Evolutionary conservation across 2,113 vertebrate species (phyloP), one percentile per base, ranked within the genome.

Genomic region (Echinops telfairi): DNA sequence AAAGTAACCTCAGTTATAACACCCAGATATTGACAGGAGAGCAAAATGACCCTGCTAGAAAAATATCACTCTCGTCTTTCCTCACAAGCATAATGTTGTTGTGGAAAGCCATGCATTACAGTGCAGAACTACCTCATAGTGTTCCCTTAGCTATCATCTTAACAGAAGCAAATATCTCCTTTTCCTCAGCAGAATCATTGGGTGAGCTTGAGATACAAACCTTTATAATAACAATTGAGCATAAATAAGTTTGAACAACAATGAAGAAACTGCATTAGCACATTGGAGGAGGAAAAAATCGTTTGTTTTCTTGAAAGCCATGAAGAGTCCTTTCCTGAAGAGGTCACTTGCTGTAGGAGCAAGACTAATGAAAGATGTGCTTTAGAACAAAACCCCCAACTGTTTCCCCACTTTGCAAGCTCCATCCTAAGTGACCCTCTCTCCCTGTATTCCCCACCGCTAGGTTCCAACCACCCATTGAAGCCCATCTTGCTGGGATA

Each of bases 381-480:
- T 4, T 19, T 79, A 76, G 25, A 3, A 53, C 5, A 53, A 79
- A 76, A 62, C n/a, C 11, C 47, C 62, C 22, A 31, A 16, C 4
- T 29, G 0, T 57, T 27, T 83, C 20, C 82, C 14, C 47, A 47
- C 15, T 77, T 12, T 16, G 15, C 36, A 7, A 40, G 25, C 15
- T 73, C 22, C 9, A 36, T 38, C 15, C 16, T 36, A 62, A 22
- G 4, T 62, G 10, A 80, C 20, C 29, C 19, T 70, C 1, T 3
- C 60, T 25, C 4, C 4, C 4, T 2, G 60, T 40, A 29, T 29
- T 11, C 10, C 20, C 4, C 62, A 66, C 64, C 47, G 11, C 58
- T 62, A 19, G 9, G 25, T 2, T 10, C 2, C 66, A 68, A 53
- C 47, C 8, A 17, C 47, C 19, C 27, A 10, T 0, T 10, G 0